Percentiles rank a stretch among this genome's conserved stretches.
Conservation (phyloP, 1,140 invertebrate genomes). For the Achroia grisella region DNA sequence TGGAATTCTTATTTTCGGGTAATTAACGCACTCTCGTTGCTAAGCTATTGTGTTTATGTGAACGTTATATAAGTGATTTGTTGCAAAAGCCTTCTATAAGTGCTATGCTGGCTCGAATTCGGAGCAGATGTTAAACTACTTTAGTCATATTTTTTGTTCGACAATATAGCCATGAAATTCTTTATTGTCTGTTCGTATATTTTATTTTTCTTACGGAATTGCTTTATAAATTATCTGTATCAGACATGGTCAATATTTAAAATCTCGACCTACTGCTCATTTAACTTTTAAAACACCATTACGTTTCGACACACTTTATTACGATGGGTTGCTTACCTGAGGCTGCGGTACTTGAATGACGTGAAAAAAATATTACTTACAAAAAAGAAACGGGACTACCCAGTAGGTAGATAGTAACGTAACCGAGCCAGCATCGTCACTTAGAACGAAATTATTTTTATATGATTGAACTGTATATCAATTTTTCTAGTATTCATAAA, state of each 20-base stretch:
- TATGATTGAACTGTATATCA: too few species aligned
- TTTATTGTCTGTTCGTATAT: too few species aligned
- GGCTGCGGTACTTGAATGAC: neutral
- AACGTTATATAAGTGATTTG: constrained; percentile 10
- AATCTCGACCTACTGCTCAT: neutral
- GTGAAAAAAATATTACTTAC: too few species aligned
- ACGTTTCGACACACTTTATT: constrained; percentile 1
- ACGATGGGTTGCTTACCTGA: neutral
- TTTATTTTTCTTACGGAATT: too few species aligned
- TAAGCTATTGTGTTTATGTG: constrained; percentile 12
- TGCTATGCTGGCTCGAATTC: too few species aligned
- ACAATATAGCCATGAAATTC: neutral
- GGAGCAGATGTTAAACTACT: too few species aligned
- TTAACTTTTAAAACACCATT: constrained; percentile 2
- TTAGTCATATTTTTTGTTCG: neutral
- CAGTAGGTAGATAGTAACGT: too few species aligned
- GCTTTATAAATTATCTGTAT: too few species aligned
- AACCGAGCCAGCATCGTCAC: too few species aligned
- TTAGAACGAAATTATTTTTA: too few species aligned
- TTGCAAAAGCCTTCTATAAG: constrained; percentile 7
- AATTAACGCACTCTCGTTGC: constrained; percentile 14
- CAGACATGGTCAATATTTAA: neutral
- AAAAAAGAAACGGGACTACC: too few species aligned
- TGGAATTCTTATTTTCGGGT: constrained; percentile 15
- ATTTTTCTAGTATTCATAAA: too few species aligned